Percentiles rank a stretch among this genome's conserved stretches.
phyloP scores from a whole-genome alignment of 2,797 vertebrate species.

The Potorous gilbertii region DNA sequence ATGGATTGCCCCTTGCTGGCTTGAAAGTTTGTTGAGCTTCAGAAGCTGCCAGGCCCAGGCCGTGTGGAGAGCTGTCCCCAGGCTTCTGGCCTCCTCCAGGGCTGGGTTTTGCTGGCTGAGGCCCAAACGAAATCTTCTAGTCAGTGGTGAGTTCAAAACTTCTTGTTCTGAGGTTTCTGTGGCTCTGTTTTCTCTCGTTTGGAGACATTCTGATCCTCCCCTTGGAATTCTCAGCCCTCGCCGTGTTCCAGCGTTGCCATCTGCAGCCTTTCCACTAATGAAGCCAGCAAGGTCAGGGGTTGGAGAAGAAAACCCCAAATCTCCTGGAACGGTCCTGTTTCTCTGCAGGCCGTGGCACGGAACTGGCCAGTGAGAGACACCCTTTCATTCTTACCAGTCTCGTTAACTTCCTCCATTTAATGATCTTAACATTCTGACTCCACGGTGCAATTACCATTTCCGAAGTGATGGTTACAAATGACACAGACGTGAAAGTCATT shows the following conservation, averaged over 20 bases:
- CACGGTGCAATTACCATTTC: neutral
- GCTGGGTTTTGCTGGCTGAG: neutral
- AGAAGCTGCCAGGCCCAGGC: neutral
- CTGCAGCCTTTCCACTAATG: slow-evolving; percentile 11
- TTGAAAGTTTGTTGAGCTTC: neutral
- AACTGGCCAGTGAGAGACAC: neutral
- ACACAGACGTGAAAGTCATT: neutral
- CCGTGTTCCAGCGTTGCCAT: slow-evolving; percentile 53
- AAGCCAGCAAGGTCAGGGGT: slow-evolving; percentile 31
- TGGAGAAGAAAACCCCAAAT: slow-evolving; percentile 43
- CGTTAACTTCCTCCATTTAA: slow-evolving; percentile 18
- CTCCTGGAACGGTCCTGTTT: neutral
- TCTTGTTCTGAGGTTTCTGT: neutral
- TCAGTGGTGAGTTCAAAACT: neutral
- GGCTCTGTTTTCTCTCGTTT: slow-evolving; percentile 18
- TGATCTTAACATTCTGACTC: slow-evolving; percentile 51
- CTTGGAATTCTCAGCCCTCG: neutral
- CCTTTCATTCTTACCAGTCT: slow-evolving; percentile 13
- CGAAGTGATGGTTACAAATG: slow-evolving; percentile 30
- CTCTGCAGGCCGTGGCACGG: neutral
- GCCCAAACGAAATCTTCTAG: slow-evolving; percentile 41
- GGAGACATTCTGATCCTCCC: slow-evolving; percentile 30
- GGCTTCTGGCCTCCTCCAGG: neutral
- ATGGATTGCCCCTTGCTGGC: rapidly evolving
- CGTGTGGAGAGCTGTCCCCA: neutral